These are phyloP conservation scores for Drosophila rufa DNA, from an alignment of 1,140 invertebrate genomes.

Conservation along the genomic window DNA sequence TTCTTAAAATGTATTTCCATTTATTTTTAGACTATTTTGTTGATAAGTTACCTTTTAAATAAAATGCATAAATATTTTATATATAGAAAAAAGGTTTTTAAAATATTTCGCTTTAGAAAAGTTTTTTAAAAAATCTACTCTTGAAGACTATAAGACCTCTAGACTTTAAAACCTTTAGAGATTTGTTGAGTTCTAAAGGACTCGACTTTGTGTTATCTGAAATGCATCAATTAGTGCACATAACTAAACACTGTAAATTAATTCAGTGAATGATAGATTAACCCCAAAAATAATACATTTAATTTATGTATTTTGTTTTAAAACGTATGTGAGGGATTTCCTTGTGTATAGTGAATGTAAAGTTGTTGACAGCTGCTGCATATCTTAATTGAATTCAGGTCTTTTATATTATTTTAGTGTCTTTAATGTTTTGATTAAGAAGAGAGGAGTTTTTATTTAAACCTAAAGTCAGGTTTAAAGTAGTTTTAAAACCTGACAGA, in stretches of 20 bases:
- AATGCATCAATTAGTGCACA: background rate
- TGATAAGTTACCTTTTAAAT: background rate
- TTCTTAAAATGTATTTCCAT: background rate
- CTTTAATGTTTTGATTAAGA: conserved; percentile 21
- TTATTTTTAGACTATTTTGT: too few relatives aligned
- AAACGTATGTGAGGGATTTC: conserved; percentile 6
- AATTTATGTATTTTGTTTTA: conserved; percentile 17
- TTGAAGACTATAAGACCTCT: background rate
- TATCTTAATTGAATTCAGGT: conserved; percentile 20
- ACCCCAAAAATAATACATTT: conserved; percentile 19
- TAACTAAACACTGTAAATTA: conserved; percentile 5
- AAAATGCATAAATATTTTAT: too few relatives aligned
- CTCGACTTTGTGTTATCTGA: too few relatives aligned
- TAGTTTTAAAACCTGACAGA: background rate
- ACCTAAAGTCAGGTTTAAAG: conserved; percentile 10
- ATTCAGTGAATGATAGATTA: conserved; percentile 23
- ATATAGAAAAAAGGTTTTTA: too few relatives aligned
- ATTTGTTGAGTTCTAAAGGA: background rate
- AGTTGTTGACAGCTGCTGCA: conserved; percentile 28
- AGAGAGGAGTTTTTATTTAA: conserved; percentile 4
- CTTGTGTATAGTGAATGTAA: conserved; percentile 18
- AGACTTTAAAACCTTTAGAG: background rate
- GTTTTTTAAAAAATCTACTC: background rate
- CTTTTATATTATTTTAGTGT: conserved; percentile 28
- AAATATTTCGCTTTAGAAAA: background rate